Evolutionary conservation across 2,888 invertebrate species (phyloP), one percentile per base, ranked within the genome.

Genomic region (Slavum lentiscoides): DNA sequence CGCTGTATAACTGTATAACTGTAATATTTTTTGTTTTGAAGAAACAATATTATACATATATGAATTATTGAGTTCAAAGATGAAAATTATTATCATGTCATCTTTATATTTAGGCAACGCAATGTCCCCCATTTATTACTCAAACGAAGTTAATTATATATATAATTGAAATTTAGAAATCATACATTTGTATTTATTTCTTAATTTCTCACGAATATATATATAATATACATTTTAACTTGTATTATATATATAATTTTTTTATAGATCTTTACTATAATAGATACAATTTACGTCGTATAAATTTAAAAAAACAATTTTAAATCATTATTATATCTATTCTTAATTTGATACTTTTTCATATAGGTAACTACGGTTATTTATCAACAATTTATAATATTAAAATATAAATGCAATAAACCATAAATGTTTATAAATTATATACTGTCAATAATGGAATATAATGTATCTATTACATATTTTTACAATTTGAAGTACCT

Each of bases 21-120:
- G 66, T 55, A 11, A 39, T 30, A 30, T 30, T 39, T 39, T 55
- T 21, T 66, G 21, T 39, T 66, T 17, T 55, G 8, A 58, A 39
- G 2, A 21, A 70, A 66, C 2, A 21, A 7, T 58, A 6, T 74
- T 55, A 4, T 66, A 2, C n/a, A 8, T 62, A 49, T 68, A 21
- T 21, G n/a, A 39, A 72, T 43, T 55, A 9, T 73, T 49, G 30
- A 62, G 13, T n/a, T 62, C 7, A 21, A 66, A 30, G 21, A 66
- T 66, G n/a, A 55, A 58, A 74, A 74, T 66, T 23, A 39, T 19
- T n/a, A 66, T 66, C 37, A 17, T 49, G 55, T 55, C 39, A 66
- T n/a, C 0, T n/a, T 21, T 66, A 21, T 66, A 21, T 66, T 66
- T 39, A 21, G n/a, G 15, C 13, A 39, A 49, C 30, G 30, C 17